Evolutionary conservation across 2,113 vertebrate species (phyloP).

Genomic region (Chaetodon trifascialis): DNA sequence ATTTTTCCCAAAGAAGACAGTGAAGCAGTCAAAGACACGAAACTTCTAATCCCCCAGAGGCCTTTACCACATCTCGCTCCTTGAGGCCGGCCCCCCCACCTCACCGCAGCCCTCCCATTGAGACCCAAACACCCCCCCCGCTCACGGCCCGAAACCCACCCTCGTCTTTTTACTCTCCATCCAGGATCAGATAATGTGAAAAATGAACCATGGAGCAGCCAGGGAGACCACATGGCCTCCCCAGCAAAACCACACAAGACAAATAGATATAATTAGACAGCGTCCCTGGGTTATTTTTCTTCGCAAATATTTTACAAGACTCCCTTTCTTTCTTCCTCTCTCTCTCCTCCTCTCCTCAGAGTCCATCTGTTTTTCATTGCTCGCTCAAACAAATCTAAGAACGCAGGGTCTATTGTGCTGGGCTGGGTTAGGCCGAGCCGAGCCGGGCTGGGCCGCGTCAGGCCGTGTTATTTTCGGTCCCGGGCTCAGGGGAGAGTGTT

Average conservation of each 20-base stretch:
- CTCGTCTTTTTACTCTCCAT: conserved; percentile 65
- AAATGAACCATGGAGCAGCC: conserved; percentile 81
- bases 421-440: conserved; percentile 64
- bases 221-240: conserved; percentile 78
- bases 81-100: conserved; percentile 41
- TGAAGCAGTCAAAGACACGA: conserved; percentile 57
- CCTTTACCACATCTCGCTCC: conserved; percentile 53
- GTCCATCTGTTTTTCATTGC: conserved; percentile 89
- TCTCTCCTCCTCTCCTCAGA: conserved; percentile 68
- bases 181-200: conserved; percentile 83
- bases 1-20: conserved; percentile 48
- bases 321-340: conserved; percentile 77
- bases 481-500: conserved; percentile 76
- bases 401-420: conserved; percentile 71
- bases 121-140: conserved; percentile 47
- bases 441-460: conserved; percentile 64
- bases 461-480: conserved; percentile 72
- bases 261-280: conserved; percentile 87
- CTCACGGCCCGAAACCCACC: conserved; percentile 48
- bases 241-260: conserved; percentile 84
- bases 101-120: conserved; percentile 62
- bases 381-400: conserved; percentile 82
- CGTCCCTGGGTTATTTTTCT: conserved; percentile 89
- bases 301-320: conserved; percentile 89
- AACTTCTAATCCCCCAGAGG: conserved; percentile 57